Evolutionary conservation across 1,140 invertebrate genomes (phyloP).

Genomic region (Trachymyrmex septentrionalis): DNA sequence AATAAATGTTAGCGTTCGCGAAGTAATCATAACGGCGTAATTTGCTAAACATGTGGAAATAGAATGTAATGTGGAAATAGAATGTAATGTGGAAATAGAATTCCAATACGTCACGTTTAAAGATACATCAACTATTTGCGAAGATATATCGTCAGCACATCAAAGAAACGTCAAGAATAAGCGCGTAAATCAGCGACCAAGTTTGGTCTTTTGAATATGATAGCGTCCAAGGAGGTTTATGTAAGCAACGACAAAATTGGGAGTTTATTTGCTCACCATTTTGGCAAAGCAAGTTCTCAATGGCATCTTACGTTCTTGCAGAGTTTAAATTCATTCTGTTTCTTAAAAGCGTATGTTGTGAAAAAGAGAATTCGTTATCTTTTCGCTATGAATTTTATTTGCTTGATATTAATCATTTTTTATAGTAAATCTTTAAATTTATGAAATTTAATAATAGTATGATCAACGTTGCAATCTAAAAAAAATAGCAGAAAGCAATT

Average conservation of each 20-base stretch:
- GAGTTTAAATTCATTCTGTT: background rate
- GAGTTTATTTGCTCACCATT: background rate
- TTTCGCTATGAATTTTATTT: background rate
- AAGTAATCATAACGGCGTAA: constrained; percentile 6
- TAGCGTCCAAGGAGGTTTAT: background rate
- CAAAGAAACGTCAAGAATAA: constrained; percentile 31
- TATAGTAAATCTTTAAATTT: background rate
- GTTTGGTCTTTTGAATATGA: constrained; percentile 30
- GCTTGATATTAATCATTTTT: background rate
- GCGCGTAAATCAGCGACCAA: background rate
- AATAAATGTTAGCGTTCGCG: constrained; percentile 10
- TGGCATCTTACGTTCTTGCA: background rate
- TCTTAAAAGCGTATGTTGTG: background rate
- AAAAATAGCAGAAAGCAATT: background rate
- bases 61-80: constrained; percentile 14
- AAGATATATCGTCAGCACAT: constrained; percentile 31
- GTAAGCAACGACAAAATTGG: constrained; percentile 2
- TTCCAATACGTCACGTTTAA: background rate
- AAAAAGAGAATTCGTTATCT: background rate
- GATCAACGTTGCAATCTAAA: background rate
- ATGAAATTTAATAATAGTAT: background rate
- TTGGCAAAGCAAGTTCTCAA: background rate
- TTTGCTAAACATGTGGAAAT: constrained; percentile 22
- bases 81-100: constrained; percentile 22
- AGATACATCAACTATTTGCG: constrained; percentile 2